phyloP scores from a whole-genome alignment of 2,113 vertebrate genomes.

The Glareola pratincola region DNA sequence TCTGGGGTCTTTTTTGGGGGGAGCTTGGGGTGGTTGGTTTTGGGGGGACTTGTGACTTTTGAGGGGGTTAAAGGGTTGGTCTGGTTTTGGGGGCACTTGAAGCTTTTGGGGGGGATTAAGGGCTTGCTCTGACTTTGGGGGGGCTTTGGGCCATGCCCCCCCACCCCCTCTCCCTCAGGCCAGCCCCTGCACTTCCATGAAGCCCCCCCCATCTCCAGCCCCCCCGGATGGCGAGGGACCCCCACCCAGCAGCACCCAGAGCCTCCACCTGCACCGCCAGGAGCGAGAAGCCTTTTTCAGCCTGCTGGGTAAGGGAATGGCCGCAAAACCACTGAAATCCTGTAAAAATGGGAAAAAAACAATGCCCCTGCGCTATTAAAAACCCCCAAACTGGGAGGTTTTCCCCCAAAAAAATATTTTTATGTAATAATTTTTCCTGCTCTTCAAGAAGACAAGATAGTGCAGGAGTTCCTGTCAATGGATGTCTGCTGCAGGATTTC shows the following conservation, averaged over 20 bases:
- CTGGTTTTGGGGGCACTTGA: neutral
- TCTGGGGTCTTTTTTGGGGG: too few species aligned
- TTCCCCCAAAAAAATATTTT: accelerated
- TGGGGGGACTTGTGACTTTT: neutral
- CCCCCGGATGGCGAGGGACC: neutral
- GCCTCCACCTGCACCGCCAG: neutral
- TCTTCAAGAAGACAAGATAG: neutral
- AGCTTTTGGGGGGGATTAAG: neutral
- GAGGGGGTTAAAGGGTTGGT: neutral
- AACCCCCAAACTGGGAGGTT: accelerated
- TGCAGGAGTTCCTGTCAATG: slow-evolving; percentile 37
- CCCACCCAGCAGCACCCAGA: neutral
- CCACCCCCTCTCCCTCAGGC: neutral
- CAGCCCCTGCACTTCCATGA: neutral
- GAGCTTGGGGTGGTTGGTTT: too few species aligned
- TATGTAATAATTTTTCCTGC: accelerated
- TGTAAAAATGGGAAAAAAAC: accelerated
- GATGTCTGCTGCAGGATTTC: slow-evolving; percentile 57
- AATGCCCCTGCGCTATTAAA: accelerated
- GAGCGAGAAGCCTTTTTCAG: slow-evolving; percentile 52
- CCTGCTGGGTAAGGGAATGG: slow-evolving; percentile 50
- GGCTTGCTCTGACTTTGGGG: neutral
- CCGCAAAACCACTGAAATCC: accelerated
- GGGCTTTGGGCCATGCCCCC: neutral
- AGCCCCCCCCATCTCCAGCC: neutral